Conservation (phyloP, 2,888 invertebrate species). For the Chloroclystis v-ata region DNA sequence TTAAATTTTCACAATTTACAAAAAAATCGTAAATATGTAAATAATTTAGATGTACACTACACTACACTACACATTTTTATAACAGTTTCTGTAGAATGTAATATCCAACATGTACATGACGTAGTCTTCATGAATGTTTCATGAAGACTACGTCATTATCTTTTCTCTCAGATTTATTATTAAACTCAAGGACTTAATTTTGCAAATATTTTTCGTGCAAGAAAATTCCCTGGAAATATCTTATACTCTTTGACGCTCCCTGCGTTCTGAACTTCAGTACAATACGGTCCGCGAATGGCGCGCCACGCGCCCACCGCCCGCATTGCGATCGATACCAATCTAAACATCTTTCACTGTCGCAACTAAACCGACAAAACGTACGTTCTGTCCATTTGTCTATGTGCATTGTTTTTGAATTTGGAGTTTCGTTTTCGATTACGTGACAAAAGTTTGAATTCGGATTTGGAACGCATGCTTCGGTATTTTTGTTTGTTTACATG, state of each 20-base stretch:
- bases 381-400: conserved; percentile 30
- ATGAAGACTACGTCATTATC: too few species aligned
- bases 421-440: conserved; percentile 25
- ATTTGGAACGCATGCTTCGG: background rate
- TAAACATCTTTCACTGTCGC: conserved; percentile 19
- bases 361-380: conserved; percentile 48
- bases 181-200: too few species aligned
- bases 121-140: too few species aligned
- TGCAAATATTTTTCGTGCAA: background rate
- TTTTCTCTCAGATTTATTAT: too few species aligned
- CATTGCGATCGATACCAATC: conserved; percentile 33
- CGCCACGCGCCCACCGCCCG: conserved; percentile 30
- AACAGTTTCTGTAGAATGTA: too few species aligned
- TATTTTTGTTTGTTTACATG: background rate
- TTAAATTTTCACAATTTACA: too few species aligned
- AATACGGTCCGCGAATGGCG: conserved; percentile 39
- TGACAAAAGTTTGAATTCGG: background rate
- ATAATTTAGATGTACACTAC: too few species aligned
- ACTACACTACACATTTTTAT: too few species aligned
- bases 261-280: conserved; percentile 64
- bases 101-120: too few species aligned
- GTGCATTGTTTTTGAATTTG: conserved; percentile 21
- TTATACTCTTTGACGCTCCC: conserved; percentile 27
- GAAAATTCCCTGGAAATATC: background rate
- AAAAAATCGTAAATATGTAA: too few species aligned